Evolutionary conservation across 2,797 vertebrate genomes (phyloP), one percentile per base, ranked within the genome.

Genomic region (Peromyscus attwateri): DNA sequence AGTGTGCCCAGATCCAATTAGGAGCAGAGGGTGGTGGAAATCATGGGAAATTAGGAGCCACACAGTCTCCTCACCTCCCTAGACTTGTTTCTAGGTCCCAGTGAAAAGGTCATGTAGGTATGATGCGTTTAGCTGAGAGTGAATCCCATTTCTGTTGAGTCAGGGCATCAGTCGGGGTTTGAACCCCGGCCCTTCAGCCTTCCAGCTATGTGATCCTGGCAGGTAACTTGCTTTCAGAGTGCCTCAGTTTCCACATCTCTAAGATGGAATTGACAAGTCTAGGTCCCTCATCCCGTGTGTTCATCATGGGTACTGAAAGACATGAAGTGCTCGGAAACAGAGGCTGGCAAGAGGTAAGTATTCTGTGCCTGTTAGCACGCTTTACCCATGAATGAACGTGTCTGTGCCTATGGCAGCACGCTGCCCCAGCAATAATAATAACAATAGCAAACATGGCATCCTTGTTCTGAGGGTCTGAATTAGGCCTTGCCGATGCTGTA

Each of bases 211-310:
- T 55, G 94, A 81, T 49, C 34, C 77, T 46, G 17, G 37, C 7
- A 70, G 52, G 81, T 80, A 75, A 10, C 37, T 49, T 79, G 60
- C 52, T 62, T 49, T 77, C 46, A 5, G 66, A 3, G 25, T 40
- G 62, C 76, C 76, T 94, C 52, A 2, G 89, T 64, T 70, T 92
- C 70, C 89, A 90, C 49, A 25, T 81, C 93, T 94, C 40, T 75
- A 43, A 89, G 70, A 27, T 27, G 57, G 40, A 75, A 13, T 25
- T 60, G 91, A 64, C 43, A 62, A 2, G 57, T 4, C 29, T 9
- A 37, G 43, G 23, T 62, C 23, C 37, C 11, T n/a, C 19, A 16
- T 43, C 29, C 4, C 6, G 3, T 55, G 49, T 29, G 71, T 60
- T 92, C 70, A 25, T 77, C 7, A 13, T 46, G 79, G 90, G 17